Percentiles rank a stretch among this genome's conserved stretches.
These are phyloP conservation scores for Drosophila kanapiae DNA, from an alignment of 1,140 invertebrate genomes.

Conservation along the genomic window DNA sequence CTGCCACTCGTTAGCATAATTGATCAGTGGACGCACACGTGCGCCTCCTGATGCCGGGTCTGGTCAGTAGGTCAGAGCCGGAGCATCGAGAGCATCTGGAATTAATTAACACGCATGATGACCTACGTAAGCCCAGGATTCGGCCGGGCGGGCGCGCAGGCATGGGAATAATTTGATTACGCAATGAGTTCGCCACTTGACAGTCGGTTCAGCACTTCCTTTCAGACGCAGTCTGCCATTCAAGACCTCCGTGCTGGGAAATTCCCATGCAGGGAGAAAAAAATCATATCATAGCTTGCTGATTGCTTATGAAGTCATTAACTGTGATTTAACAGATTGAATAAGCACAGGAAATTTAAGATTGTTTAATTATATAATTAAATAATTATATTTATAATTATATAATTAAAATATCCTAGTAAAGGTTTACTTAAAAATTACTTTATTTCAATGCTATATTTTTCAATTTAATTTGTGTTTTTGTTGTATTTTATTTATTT, in stretches of 20 bases:
- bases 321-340: too few relatives aligned
- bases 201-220: constrained; percentile 36
- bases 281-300: too few relatives aligned
- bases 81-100: constrained; percentile 36
- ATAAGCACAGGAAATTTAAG: too few relatives aligned
- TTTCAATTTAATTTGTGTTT: too few relatives aligned
- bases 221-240: constrained; percentile 16
- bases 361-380: too few relatives aligned
- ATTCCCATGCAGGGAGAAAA: background rate
- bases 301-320: too few relatives aligned
- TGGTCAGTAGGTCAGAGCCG: constrained; percentile 33
- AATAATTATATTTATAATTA: too few relatives aligned
- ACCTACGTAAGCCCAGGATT: constrained; percentile 5
- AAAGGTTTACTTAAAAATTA: too few relatives aligned
- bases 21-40: constrained; percentile 43
- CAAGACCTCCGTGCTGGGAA: background rate
- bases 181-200: constrained; percentile 46
- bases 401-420: too few relatives aligned
- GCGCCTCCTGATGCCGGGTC: background rate
- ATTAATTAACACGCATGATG: constrained; percentile 67
- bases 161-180: constrained; percentile 57
- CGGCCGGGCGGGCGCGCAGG: constrained; percentile 4
- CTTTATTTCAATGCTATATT: too few relatives aligned
- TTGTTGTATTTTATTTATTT: too few relatives aligned
- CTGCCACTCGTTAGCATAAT: constrained; percentile 64